Evolutionary conservation across 2,888 invertebrate genomes (phyloP).

Genomic region (Apoda limacodes): DNA sequence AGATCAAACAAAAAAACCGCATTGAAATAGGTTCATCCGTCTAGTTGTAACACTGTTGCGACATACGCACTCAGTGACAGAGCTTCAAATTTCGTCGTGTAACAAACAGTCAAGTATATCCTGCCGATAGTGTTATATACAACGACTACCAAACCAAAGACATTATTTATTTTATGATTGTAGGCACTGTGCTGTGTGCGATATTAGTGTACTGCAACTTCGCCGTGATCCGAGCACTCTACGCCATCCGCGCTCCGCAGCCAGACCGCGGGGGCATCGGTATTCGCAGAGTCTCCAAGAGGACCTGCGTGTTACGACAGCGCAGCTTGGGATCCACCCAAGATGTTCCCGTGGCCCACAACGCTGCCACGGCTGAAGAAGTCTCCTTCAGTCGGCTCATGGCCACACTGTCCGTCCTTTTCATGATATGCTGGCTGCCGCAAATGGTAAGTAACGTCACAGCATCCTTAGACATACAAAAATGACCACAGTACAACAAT

Average conservation of each 20-base stretch:
- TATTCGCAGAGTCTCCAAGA: constrained; percentile 31
- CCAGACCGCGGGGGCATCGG: constrained; percentile 37
- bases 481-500: too few relatives aligned
- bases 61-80: too few relatives aligned
- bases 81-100: too few relatives aligned
- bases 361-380: constrained; percentile 80
- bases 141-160: too few relatives aligned
- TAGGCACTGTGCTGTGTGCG: constrained; percentile 78
- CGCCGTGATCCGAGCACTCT: constrained; percentile 82
- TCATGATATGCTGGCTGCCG: constrained; percentile 89
- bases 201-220: constrained; percentile 87
- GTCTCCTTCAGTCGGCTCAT: constrained; percentile 87
- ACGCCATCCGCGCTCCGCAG: constrained; percentile 64
- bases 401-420: constrained; percentile 84
- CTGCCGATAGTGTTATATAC: too few relatives aligned
- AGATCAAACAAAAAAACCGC: too few relatives aligned
- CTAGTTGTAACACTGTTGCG: too few relatives aligned
- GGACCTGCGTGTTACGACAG: constrained; percentile 42
- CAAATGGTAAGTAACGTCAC: constrained; percentile 88
- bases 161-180: too few relatives aligned
- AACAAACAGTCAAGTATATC: too few relatives aligned
- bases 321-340: constrained; percentile 34
- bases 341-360: constrained; percentile 31
- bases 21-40: too few relatives aligned
- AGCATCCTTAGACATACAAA: too few relatives aligned